Evolutionary conservation across 2,888 invertebrate genomes (phyloP), one percentile per base, ranked within the genome.

Genomic region (Bimastos eiseni): DNA sequence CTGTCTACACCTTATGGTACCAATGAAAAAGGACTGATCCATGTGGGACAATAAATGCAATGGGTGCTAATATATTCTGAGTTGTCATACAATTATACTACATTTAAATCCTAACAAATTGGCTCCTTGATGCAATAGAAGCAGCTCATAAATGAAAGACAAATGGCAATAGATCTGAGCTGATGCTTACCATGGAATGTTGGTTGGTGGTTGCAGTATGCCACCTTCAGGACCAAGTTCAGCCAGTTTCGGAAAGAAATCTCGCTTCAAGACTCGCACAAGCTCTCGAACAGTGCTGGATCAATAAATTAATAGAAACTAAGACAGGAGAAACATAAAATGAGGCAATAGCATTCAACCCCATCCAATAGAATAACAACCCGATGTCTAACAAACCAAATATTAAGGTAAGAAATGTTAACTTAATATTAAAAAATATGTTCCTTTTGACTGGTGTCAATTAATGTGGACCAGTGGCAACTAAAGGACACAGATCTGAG

Each of bases 201-300:
- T 34, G 21, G 34, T 37, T 8, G 86, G 86, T 86, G 86, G 37
- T 19, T 86, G 36, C 36, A 86, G 86, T 6, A 86, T 21, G 15
- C 86, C 86, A 13, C 37, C 34, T 33, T 86, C 86, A 36, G 86
- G 86, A 36, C 86, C 86, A 86, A 86, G 86, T 24, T 86, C 36
- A 34, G 86, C 24, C 34, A 86, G n/a, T 86, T 86, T 86, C 15
- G 86, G 37, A 86, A 86, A 86, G 37, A 24, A 86, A 37, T 86
- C 86, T 86, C 86, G 86, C 37, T 86, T 86, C 37, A 86, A 36
- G 36, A 86, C 37, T 24, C 37, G 86, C 19, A 86, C 5, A 86
- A 86, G 37, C 86, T 86, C 86, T 37, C 37, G 86, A 86, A 86
- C 86, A 37, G 24, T 37, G 36, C 86, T 86, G 86, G 4, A 86